Percentiles rank a stretch among this genome's conserved stretches.
These are phyloP conservation scores for Rhagonycha lutea DNA, from an alignment of 2,888 invertebrate genomes.

Conservation along the genomic window DNA sequence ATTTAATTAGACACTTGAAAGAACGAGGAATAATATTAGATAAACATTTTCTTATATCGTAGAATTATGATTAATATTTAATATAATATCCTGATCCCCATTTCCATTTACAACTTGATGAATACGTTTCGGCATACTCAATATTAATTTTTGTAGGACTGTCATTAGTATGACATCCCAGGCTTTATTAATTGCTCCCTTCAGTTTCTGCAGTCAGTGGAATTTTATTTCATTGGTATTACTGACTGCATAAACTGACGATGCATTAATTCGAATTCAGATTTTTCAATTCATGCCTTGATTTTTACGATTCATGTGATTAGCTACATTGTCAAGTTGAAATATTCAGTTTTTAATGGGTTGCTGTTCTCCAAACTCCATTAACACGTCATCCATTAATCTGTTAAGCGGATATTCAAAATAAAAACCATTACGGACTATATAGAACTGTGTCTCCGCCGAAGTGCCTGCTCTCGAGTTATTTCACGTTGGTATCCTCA, in stretches of 20 bases:
- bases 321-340: not conserved
- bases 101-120: not conserved
- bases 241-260: not conserved
- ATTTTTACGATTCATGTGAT: not conserved
- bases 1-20: no score
- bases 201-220: not conserved
- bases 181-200: not conserved
- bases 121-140: not conserved
- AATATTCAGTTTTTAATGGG: not conserved
- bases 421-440: no score
- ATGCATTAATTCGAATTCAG: not conserved
- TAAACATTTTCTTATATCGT: not conserved
- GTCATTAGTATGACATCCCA: not conserved
- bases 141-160: not conserved
- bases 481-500: no score
- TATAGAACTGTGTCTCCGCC: no score
- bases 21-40: not conserved
- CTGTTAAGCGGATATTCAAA: no score
- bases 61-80: not conserved
- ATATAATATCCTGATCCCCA: not conserved
- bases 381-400: no score
- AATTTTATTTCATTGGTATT: not conserved
- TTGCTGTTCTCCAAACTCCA: not conserved
- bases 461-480: no score
- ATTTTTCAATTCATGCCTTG: not conserved